phyloP scores from a whole-genome alignment of 2,797 vertebrate genomes.

The Tamandua tetradactyla region DNA sequence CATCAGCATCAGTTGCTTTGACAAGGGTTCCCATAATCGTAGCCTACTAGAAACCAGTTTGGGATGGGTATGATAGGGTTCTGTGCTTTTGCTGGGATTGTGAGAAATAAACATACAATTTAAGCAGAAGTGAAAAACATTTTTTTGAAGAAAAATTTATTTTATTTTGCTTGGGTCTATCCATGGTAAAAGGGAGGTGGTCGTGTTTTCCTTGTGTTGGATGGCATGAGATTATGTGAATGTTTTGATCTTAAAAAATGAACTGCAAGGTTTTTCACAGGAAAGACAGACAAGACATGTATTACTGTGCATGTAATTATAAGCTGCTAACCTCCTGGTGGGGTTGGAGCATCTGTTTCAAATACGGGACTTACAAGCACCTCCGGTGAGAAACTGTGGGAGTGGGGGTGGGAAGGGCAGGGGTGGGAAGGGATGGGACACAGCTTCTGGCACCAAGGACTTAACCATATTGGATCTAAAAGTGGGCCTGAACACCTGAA shows the following conservation, averaged over 20 bases:
- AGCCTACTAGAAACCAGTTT: slow-evolving; percentile 70
- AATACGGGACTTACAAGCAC: not conserved
- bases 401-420: slow-evolving; percentile 54
- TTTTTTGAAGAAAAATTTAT: slow-evolving; percentile 69
- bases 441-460: slow-evolving; percentile 74
- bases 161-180: slow-evolving; percentile 83
- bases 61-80: slow-evolving; percentile 66
- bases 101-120: slow-evolving; percentile 85
- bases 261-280: slow-evolving; percentile 79
- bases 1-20: slow-evolving; percentile 45
- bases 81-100: slow-evolving; percentile 80
- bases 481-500: slow-evolving; percentile 63
- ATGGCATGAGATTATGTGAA: slow-evolving; percentile 85
- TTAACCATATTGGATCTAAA: slow-evolving; percentile 59
- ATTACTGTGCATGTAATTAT: slow-evolving; percentile 76
- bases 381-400: slow-evolving; percentile 65
- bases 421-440: slow-evolving; percentile 68
- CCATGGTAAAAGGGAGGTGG: slow-evolving; percentile 81
- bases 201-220: slow-evolving; percentile 83
- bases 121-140: slow-evolving; percentile 84
- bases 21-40: slow-evolving; percentile 63
- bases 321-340: slow-evolving; percentile 78
- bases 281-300: slow-evolving; percentile 74
- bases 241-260: slow-evolving; percentile 79
- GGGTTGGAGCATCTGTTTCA: slow-evolving; percentile 72